Evolutionary conservation across 2,888 invertebrate species (phyloP), one percentile per base, ranked within the genome.

Genomic region (Drosophila ochracea): DNA sequence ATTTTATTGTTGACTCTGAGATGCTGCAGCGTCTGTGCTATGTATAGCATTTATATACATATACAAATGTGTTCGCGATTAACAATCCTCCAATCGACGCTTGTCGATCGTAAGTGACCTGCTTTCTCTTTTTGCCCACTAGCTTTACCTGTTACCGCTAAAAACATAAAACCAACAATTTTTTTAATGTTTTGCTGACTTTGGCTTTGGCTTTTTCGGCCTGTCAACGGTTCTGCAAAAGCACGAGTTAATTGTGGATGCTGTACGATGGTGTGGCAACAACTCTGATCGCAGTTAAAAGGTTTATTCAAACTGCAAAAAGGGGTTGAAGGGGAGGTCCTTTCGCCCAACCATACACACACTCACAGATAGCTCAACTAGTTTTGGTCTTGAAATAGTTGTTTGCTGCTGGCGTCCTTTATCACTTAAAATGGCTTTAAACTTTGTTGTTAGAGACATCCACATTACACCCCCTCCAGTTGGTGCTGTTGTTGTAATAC

Each of bases 71-170:
- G 31, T 57, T 25, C 41, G 49, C 63, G 68, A 83, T 81, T 74
- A 71, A 63, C 84, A 70, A 73, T 70, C 70, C 73, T 82, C 76
- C 76, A 83, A 82, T 84, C 82, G 75, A 59, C 71, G 73, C 73
- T 75, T 83, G 73, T 66, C 66, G 82, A 82, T 82, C 78, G 74
- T 68, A 86, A 81, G 71, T 86, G 84, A 84, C 90, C 90, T 74
- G 90, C 84, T 89, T 84, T 84, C 84, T 89, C 90, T 87, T 84
- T 82, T 70, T 60, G 66, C 62, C 78, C 63, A 77, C 77, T 54
- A 61, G 54, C 72, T 65, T 61, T 76, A 73, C 78, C 76, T 68
- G 68, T 68, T 73, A 43, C 60, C 60, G 41, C 35, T 31, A 41
- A 39, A 55, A 52, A 37, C 41, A 37, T 9, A 13, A 43, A 30